Evolutionary conservation across 2,888 invertebrate genomes (phyloP).

Genomic region (Caenorhabditis afra): DNA sequence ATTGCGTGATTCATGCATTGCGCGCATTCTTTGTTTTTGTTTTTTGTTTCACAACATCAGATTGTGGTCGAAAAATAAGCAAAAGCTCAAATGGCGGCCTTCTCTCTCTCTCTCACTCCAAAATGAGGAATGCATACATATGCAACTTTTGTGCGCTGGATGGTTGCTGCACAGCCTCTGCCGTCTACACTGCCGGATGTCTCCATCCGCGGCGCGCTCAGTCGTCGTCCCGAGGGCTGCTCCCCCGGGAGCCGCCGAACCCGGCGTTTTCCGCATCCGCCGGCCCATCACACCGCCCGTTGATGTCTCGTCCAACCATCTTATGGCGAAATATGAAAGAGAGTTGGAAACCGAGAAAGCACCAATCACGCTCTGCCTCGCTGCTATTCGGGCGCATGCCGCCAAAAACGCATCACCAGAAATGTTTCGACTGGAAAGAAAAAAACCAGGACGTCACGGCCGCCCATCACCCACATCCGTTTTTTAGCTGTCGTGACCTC

Average conservation of each 20-base stretch:
- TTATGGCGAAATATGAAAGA: conserved; percentile 56
- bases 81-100: conserved; percentile 25
- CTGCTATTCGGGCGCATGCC: conserved; percentile 50
- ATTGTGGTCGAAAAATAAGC: conserved; percentile 29
- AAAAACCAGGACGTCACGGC: conserved; percentile 38
- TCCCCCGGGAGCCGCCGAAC: conserved; percentile 59
- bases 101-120: conserved; percentile 27
- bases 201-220: conserved; percentile 46
- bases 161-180: conserved; percentile 36
- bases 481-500: conserved; percentile 57
- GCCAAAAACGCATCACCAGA: conserved; percentile 53
- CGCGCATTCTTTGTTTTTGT: conserved; percentile 11
- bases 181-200: conserved; percentile 39
- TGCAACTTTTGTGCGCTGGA: conserved; percentile 55
- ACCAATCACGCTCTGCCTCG: conserved; percentile 58
- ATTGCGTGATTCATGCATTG: no score
- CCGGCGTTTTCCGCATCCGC: conserved; percentile 56
- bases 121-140: conserved; percentile 55
- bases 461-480: conserved; percentile 50
- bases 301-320: conserved; percentile 58
- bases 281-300: conserved; percentile 55
- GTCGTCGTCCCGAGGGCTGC: conserved; percentile 57
- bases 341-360: conserved; percentile 58
- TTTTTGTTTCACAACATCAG: conserved; percentile 40
- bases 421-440: conserved; percentile 50